Evolutionary conservation across 2,113 vertebrate genomes (phyloP).

Genomic region (Bostrychus sinensis): DNA sequence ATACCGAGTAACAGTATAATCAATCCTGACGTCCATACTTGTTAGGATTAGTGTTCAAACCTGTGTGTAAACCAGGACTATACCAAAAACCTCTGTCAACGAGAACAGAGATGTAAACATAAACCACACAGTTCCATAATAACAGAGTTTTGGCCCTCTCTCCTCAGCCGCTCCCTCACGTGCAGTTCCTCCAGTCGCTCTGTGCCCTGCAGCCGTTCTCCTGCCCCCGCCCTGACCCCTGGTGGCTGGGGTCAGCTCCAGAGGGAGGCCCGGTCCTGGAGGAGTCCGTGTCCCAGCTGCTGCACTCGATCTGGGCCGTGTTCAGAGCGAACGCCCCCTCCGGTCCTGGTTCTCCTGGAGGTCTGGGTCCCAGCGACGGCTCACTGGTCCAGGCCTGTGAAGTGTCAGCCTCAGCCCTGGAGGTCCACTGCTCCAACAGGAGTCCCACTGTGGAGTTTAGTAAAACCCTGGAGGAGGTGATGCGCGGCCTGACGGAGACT

Average conservation of each 20-base stretch:
- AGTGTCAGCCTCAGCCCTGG: not conserved
- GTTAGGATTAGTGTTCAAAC: too few species aligned
- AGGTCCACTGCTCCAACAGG: not conserved
- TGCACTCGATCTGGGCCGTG: conserved; percentile 79
- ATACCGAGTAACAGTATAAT: too few species aligned
- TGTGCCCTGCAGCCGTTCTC: conserved; percentile 71
- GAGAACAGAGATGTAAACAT: too few species aligned
- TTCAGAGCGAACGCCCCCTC: conserved; percentile 68
- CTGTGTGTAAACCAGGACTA: too few species aligned
- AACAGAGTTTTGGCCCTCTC: too few species aligned
- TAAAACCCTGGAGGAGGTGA: not conserved
- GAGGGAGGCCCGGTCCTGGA: conserved; percentile 67
- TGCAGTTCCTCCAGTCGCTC: conserved; percentile 84
- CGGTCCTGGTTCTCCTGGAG: not conserved
- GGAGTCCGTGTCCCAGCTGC: conserved; percentile 82
- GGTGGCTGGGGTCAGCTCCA: conserved; percentile 56
- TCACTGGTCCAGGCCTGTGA: not conserved
- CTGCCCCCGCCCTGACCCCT: conserved; percentile 52
- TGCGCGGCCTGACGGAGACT: not conserved
- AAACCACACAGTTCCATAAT: too few species aligned
- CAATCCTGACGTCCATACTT: too few species aligned
- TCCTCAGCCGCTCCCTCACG: conserved; percentile 54
- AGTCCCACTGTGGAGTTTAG: not conserved
- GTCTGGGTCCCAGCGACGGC: not conserved
- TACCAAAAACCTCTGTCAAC: too few species aligned